Evolutionary conservation across 2,113 vertebrate genomes (phyloP).

Genomic region (Callorhinus ursinus): DNA sequence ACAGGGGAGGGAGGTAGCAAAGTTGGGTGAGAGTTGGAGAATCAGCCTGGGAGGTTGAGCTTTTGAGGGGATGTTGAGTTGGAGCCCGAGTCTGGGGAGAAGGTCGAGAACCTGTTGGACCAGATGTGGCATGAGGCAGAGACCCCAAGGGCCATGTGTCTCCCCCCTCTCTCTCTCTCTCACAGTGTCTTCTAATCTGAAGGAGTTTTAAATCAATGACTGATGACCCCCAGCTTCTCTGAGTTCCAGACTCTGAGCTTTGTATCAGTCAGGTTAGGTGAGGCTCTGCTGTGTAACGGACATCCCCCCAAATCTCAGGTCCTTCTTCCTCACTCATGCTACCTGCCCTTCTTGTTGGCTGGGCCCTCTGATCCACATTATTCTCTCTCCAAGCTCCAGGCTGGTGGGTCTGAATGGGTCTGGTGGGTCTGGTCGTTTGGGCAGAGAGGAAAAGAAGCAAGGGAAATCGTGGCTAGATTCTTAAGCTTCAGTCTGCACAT

Average conservation of each 20-base stretch:
- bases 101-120: neutral
- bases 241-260: neutral
- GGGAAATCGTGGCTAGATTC: neutral
- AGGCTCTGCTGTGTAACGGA: neutral
- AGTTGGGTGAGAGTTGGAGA: neutral
- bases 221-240: neutral
- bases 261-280: neutral
- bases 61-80: neutral
- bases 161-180: neutral
- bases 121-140: neutral
- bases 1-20: neutral
- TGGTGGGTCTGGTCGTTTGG: neutral
- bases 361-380: neutral
- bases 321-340: neutral
- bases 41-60: neutral
- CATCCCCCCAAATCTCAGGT: neutral
- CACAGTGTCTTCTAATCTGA: neutral
- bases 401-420: neutral
- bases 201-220: neutral
- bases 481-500: neutral
- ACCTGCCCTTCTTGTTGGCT: neutral
- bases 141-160: neutral
- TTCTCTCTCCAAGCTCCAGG: neutral
- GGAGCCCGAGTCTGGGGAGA: neutral
- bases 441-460: neutral